phyloP scores from a whole-genome alignment of 2,797 vertebrate genomes.

The Clarias laeviceps region DNA sequence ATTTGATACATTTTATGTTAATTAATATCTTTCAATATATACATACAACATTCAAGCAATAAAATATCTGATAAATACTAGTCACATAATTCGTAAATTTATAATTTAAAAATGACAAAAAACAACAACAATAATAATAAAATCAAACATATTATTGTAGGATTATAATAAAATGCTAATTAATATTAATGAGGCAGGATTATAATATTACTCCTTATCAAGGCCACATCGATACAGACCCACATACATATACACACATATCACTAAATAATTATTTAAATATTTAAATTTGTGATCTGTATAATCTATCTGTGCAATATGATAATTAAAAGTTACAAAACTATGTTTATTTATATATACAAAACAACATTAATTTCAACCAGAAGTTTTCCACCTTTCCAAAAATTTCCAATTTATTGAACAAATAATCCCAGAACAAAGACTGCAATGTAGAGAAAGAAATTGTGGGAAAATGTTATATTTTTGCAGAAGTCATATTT shows the following conservation, averaged over 20 bases:
- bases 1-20: slow-evolving; percentile 9
- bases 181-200: neutral
- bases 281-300: slow-evolving; percentile 8
- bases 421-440: neutral
- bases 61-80: neutral
- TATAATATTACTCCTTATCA: neutral
- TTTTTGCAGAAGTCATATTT: neutral
- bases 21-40: too few species aligned
- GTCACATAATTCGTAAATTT: neutral
- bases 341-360: neutral
- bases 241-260: neutral
- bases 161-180: neutral
- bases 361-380: neutral
- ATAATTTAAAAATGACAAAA: neutral
- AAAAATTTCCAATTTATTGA: neutral
- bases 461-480: neutral
- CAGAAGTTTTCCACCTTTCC: neutral
- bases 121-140: too few species aligned
- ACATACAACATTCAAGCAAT: neutral
- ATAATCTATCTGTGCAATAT: neutral
- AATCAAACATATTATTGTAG: neutral
- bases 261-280: neutral
- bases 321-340: neutral
- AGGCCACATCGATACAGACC: neutral
- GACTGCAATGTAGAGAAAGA: neutral